A percentile compares a stretch with the other conserved stretches of the same genome.
Conservation (phyloP, 2,888 invertebrate genomes). For the Drosophila maculinotata region DNA sequence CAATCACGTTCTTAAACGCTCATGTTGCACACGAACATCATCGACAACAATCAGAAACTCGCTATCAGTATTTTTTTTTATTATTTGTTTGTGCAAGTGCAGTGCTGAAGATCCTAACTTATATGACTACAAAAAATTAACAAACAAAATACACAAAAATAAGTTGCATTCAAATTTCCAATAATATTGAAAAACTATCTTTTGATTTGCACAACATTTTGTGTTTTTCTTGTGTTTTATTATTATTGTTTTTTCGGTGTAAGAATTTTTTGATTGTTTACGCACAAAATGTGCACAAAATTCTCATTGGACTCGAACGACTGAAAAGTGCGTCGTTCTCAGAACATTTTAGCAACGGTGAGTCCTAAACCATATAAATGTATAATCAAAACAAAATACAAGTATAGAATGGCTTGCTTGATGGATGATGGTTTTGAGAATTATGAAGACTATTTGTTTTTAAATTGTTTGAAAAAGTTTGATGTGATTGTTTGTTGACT, state of each 20-base stretch:
- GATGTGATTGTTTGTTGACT: neutral
- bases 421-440: too few species aligned
- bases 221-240: conserved; percentile 19
- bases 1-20: conserved; percentile 27
- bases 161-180: neutral
- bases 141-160: conserved; percentile 1
- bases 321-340: conserved; percentile 74
- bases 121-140: neutral
- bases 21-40: conserved; percentile 37
- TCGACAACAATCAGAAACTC: conserved; percentile 30
- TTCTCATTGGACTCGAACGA: conserved; percentile 74
- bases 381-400: neutral
- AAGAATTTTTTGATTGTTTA: conserved; percentile 49
- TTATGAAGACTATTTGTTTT: too few species aligned
- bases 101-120: conserved; percentile 37
- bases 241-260: conserved; percentile 39
- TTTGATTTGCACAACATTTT: conserved; percentile 12
- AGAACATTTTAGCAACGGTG: conserved; percentile 43
- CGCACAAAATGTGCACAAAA: conserved; percentile 79
- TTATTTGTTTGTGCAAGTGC: conserved; percentile 50
- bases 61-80: conserved; percentile 37
- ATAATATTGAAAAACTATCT: neutral
- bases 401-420: too few species aligned
- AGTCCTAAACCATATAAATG: conserved; percentile 18
- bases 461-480: neutral